Percentiles rank a stretch among this genome's conserved stretches.
phyloP scores from a whole-genome alignment of 2,113 vertebrate genomes.

The Panthera tigris region DNA sequence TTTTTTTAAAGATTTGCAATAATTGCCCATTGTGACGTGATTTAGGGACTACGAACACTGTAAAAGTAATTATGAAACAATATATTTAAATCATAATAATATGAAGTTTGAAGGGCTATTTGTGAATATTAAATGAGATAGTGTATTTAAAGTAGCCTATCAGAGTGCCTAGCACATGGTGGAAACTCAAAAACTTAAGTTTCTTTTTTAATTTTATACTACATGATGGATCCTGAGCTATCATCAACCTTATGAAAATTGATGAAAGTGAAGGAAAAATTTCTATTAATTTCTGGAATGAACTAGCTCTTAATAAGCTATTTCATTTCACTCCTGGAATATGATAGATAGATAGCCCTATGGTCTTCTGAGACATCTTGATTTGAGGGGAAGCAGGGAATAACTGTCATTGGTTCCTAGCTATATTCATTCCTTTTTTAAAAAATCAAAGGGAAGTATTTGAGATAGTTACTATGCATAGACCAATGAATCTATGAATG shows the following conservation, averaged over 20 bases:
- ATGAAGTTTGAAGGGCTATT: not conserved
- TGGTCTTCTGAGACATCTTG: not conserved
- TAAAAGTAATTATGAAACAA: slow-evolving; percentile 55
- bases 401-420: not conserved
- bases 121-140: slow-evolving; percentile 26
- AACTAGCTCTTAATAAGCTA: not conserved
- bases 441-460: not conserved
- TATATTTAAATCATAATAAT: slow-evolving; percentile 49
- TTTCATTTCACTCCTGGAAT: slow-evolving; percentile 1
- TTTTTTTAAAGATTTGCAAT: slow-evolving; percentile 45
- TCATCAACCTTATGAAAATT: slow-evolving; percentile 25
- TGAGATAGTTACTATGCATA: not conserved
- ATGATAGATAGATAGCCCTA: not conserved
- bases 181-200: not conserved
- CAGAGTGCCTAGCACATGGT: not conserved
- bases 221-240: not conserved
- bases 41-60: not conserved
- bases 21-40: slow-evolving; percentile 8
- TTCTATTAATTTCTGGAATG: slow-evolving; percentile 14
- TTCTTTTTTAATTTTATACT: not conserved
- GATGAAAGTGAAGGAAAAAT: not conserved
- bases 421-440: not conserved
- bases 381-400: not conserved
- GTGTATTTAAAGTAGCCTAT: not conserved
- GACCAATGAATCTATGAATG: not conserved